These are phyloP conservation scores for Philopedon plagiatum DNA, from an alignment of 2,888 invertebrate species.

Conservation along the genomic window DNA sequence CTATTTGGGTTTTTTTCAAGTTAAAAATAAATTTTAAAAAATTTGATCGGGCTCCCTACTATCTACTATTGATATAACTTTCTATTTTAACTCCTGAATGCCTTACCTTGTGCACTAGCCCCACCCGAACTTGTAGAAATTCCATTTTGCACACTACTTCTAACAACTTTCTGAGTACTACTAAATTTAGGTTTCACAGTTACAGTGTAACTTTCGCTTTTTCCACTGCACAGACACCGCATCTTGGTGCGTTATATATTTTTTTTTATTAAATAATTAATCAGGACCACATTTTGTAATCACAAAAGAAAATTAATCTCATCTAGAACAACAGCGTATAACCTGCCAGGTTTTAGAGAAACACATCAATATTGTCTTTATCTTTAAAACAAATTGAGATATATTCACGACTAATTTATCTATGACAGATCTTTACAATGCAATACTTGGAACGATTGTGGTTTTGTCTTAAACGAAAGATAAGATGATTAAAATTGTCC, in stretches of 20 bases:
- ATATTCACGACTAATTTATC: conserved; percentile 6
- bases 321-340: background rate
- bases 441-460: background rate
- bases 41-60: too few species aligned
- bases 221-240: background rate
- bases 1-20: too few species aligned
- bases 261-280: background rate
- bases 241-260: background rate
- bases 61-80: too few species aligned
- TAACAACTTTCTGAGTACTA: background rate
- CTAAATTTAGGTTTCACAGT: background rate
- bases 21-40: too few species aligned
- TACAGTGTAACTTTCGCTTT: background rate
- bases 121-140: background rate
- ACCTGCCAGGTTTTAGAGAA: background rate
- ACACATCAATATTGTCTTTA: conserved; percentile 12
- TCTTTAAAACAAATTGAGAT: conserved; percentile 9
- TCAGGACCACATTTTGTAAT: background rate
- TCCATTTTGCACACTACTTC: background rate
- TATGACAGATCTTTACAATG: conserved; percentile 11
- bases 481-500: conserved; percentile 10
- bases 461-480: background rate
- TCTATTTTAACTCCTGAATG: too few species aligned
- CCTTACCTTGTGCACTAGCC: background rate
- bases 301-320: background rate